Base-by-base conservation (phyloP, 53 echinoderm and acorn worm species). In the Apostichopus leukothele region DNA sequence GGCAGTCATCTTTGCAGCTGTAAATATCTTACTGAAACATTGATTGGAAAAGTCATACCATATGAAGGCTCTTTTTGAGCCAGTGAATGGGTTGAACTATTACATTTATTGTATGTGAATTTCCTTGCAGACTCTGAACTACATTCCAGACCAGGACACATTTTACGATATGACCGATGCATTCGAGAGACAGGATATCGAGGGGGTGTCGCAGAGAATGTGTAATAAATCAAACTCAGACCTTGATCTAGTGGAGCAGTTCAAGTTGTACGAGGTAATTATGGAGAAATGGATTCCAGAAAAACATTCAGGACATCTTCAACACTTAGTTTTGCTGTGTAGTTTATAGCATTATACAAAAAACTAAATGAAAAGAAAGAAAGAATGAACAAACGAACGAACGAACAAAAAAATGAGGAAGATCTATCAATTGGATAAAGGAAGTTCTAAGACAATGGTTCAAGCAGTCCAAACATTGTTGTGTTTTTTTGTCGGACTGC, bases 91-190 rank as follows among this genome's bases (percentile, higher is more conserved):
- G 1, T 57, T 83, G n/a, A 9, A n/a, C 20, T 79, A 53, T 9
- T 84, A 8, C 6, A 53, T 55, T 90, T 9, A 39, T 9, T 76
- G 12, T 84, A 14, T 66, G 51, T 75, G 13, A 55, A 55, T 53
- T 5, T 53, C 61, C 67, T 39, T 52, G 6, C 93, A 99, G 99
- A 95, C 93, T 51, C 88, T 99, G 77, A 93, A 93, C 81, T 76
- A 86, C 71, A 94, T 99, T 74, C 99, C 99, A n/a, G 94, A 96
- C 88, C 99, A 99, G 86, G 99, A 99, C 84, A 94, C 96, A 51
- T 99, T 93, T 88, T 99, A 99, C 90, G 99, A 99, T 88, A 89
- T 99, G 78, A 99, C 99, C 52, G 99, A 99, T 89, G 86, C 92
- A 52, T 75, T 99, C n/a, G 99, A 99, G 89, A 86, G 90, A 16